Percentiles rank a stretch among this genome's conserved stretches.
Evolutionary conservation across 2,888 invertebrate genomes (phyloP).

Genomic region (Oxystoma pomonae): DNA sequence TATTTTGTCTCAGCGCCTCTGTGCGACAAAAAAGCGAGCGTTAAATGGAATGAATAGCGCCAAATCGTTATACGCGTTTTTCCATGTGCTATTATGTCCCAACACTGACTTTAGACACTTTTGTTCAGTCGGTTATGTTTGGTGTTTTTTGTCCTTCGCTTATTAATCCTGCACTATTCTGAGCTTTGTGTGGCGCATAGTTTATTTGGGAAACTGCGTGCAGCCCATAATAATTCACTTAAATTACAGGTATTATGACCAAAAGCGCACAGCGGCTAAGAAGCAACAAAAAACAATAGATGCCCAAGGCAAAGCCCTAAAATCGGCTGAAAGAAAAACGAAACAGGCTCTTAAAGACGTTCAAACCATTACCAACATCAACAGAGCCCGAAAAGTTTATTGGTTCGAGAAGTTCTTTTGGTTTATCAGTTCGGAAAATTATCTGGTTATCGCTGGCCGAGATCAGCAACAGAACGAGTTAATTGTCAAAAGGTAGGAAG

Average conservation of each 20-base stretch:
- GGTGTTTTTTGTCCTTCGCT: too few relatives aligned
- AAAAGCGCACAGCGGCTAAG: slow-evolving; percentile 83
- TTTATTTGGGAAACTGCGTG: too few relatives aligned
- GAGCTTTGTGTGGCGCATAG: too few relatives aligned
- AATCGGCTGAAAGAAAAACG: slow-evolving; percentile 93
- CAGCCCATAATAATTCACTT: not conserved
- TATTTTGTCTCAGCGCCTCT: too few relatives aligned
- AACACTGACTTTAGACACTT: too few relatives aligned
- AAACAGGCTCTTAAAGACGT: slow-evolving; percentile 90
- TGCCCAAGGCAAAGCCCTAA: slow-evolving; percentile 88
- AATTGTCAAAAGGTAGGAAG: slow-evolving; percentile 85
- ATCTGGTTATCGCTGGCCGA: slow-evolving; percentile 87
- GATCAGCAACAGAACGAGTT: slow-evolving; percentile 98
- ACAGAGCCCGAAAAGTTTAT: slow-evolving; percentile 88
- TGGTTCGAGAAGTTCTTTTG: slow-evolving; percentile 99
- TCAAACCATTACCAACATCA: slow-evolving; percentile 85
- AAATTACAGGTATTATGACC: slow-evolving; percentile 75
- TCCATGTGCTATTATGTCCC: too few relatives aligned
- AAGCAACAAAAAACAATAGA: slow-evolving; percentile 96
- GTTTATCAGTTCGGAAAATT: slow-evolving; percentile 97
- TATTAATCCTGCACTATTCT: too few relatives aligned
- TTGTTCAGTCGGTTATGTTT: too few relatives aligned
- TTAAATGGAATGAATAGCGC: too few relatives aligned
- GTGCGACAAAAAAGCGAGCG: too few relatives aligned
- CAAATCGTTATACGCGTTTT: too few relatives aligned